phyloP scores from a whole-genome alignment of 1,140 invertebrate species.

The Ips nitidus region DNA sequence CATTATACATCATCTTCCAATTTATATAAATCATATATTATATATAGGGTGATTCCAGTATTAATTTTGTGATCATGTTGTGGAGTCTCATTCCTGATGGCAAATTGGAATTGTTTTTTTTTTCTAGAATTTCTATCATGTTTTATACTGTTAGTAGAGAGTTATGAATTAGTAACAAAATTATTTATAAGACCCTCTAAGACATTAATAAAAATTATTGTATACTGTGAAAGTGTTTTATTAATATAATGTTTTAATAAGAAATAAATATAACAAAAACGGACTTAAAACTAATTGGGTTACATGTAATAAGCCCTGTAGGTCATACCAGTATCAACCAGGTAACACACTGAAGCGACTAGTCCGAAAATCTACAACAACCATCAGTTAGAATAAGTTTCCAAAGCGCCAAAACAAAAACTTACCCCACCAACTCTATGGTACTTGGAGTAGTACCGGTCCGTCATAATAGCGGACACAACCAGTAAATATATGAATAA shows the following conservation, averaged over 20 bases:
- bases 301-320: slow-evolving; percentile 17
- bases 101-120: slow-evolving; percentile 24
- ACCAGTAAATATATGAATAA: slow-evolving; percentile 35
- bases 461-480: slow-evolving; percentile 26
- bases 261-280: background rate
- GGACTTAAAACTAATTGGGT: slow-evolving; percentile 1
- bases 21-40: no score
- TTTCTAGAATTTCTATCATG: slow-evolving; percentile 25
- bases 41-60: no score
- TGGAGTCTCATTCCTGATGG: background rate
- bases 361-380: slow-evolving; percentile 36
- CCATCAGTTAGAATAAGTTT: background rate
- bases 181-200: slow-evolving; percentile 31
- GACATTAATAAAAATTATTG: slow-evolving; percentile 33
- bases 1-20: no score
- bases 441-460: slow-evolving; percentile 5
- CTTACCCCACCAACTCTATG: slow-evolving; percentile 36
- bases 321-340: slow-evolving; percentile 25
- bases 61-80: no score
- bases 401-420: slow-evolving; percentile 7
- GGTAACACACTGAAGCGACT: slow-evolving; percentile 28
- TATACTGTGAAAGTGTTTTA: slow-evolving; percentile 11
- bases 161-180: slow-evolving; percentile 22
- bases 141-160: slow-evolving; percentile 33
- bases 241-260: background rate